Evolutionary conservation across 2,797 vertebrate genomes (phyloP), one percentile per base, ranked within the genome.

Genomic region (Psittacula echo): DNA sequence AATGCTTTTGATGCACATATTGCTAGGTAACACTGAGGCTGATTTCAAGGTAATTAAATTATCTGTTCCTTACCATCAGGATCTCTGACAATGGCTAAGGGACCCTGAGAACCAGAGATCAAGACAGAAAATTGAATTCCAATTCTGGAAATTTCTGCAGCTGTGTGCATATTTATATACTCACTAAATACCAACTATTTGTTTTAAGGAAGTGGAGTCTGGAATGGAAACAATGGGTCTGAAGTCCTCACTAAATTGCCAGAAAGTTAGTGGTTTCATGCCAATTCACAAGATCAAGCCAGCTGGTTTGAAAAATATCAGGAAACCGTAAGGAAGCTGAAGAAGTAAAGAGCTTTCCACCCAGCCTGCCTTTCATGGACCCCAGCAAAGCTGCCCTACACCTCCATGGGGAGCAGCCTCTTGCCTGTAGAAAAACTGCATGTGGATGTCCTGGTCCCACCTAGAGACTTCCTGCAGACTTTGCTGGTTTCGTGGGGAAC

Each of bases 21-120:
- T 93, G 53, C 77, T 87, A 77, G 84, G 90, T 90, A 94, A 92
- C 71, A 87, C 61, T 23, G 78, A 89, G 75, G 61, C 61, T 87
- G 86, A 74, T 85, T 95, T 93, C 74, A 74, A 74, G 75, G 44
- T 89, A 90, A 89, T 89, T 86, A 86, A 88, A 48, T 90, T 89
- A 80, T 71, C 64, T 94, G 64, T 74, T 94, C 56, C 29, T 89
- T 41, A 26, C 45, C 65, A 82, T 89, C 78, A 92, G 64, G 68
- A 71, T 93, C 89, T 89, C 60, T 92, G 74, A 74, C n/a, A 44
- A 89, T 41, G 83, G 24, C 47, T 87, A 70, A 73, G 60, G 64
- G 51, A 11, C 41, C n/a, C 44, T 42, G 80, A 76, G 77, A 94
- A 48, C 54, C 51, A 90, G 32, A 65, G 74, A 71, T 67, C 21